Evolutionary conservation across 1,140 invertebrate genomes (phyloP), one percentile per base, ranked within the genome.

Genomic region (Bradysia coprophila): DNA sequence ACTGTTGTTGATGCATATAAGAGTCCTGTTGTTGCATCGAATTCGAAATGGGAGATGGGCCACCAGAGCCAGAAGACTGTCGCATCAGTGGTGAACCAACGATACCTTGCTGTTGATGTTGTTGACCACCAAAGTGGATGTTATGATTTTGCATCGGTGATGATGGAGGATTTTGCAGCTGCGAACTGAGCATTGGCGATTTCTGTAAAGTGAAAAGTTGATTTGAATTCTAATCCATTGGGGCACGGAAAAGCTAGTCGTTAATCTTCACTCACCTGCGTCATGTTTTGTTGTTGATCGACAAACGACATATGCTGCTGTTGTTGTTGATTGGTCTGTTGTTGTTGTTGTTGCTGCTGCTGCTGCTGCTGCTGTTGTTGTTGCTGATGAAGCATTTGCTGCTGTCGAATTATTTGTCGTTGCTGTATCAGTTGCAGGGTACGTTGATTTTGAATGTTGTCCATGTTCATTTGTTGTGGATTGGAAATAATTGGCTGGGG

Each of bases 21-120:
- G 67, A 56, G 66, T 69, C 2, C 24, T 28, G 24, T 13, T 28
- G 24, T 2, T 69, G 66, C 66, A 73, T 71, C 2, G 69, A 68
- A 3, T 61, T 64, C 31, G 63, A 59, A 21, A 56, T 54, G n/a
- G n/a, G n/a, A n/a, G n/a, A n/a, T n/a, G n/a, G 13, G 56, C 46
- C 2, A 56, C 53, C 5, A 59, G 57, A 41, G 67, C 67, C 44
- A 58, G 68, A 0, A 65, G 60, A 28, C n/a, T 28, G 9, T 11
- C 13, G 38, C 11, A 31, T 4, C n/a, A 13, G 33, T 4, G 42
- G 34, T 19, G 19, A 21, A 11, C 16, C 16, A n/a, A 19, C 10
- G 6, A 18, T 18, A 21, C 21, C 9, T 11, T 40, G 19, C 15
- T 21, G 16, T 20, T 13, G 15, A 42, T 36, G 33, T 36, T 36